Base-by-base conservation (phyloP, 23 tunicate species). In the Styela clava region DNA sequence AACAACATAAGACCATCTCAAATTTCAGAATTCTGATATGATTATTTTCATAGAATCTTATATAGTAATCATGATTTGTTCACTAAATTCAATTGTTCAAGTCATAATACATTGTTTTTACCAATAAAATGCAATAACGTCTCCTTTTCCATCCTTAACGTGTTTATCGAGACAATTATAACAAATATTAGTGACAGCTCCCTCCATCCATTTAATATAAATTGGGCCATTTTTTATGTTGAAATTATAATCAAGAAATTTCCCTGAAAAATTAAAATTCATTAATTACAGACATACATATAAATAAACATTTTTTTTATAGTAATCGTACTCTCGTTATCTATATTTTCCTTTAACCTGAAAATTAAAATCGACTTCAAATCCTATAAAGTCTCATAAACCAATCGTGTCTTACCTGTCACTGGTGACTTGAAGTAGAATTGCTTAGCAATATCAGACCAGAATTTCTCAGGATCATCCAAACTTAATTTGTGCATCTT, bases 81-180 rank as follows among this genome's bases (percentile, higher is more conserved):
- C n/a, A n/a, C n/a, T n/a, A n/a, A n/a, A n/a, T n/a, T n/a, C n/a
- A n/a, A n/a, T n/a, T n/a, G n/a, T n/a, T n/a, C n/a, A n/a, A n/a
- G n/a, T n/a, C n/a, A n/a, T n/a, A n/a, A n/a, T n/a, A n/a, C n/a
- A n/a, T n/a, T n/a, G n/a, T n/a, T n/a, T 0, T 79, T 73, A 79
- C 99, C 99, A 95, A 65, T 83, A 85, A 85, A 85, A 89, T 27
- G 99, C 99, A 27, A 85, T 56, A 9, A 64, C 69, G 37, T 95
- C 91, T 33, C 95, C 99, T 69, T 69, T 31, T 0, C 97, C 97
- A 73, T 64, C 65, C n/a, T 78, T 51, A 5, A 95, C 95, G 51
- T 95, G 84, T 24, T 83, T 56, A 78, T 95, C 99, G 24, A 95
- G 80, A 62, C 99, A 95, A 62, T 95, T 95, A 72, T 88, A 88